Evolutionary conservation across 1,140 invertebrate species (phyloP).

Genomic region (Drosophila mojavensis): DNA sequence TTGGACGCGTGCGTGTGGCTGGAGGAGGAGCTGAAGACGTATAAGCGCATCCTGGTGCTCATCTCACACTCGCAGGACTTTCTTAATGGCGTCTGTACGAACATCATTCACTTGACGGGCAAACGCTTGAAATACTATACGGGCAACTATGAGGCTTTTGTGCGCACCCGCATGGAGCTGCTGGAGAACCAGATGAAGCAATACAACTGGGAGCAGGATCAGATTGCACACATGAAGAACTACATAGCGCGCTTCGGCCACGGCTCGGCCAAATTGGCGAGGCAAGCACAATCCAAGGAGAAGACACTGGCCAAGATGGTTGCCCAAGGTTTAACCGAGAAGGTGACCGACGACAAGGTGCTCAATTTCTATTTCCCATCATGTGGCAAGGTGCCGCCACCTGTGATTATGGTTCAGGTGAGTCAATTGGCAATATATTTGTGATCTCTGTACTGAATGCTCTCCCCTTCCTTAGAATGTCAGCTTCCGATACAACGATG

Average conservation of each 20-base stretch:
- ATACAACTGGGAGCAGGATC: slow-evolving; percentile 99
- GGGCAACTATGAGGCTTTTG: slow-evolving; percentile 98
- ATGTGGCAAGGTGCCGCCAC: slow-evolving; percentile 98
- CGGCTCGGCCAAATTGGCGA: slow-evolving; percentile 98
- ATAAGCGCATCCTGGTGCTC: slow-evolving; percentile 98
- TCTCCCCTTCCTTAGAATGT: slow-evolving; percentile 88
- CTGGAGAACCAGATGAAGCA: slow-evolving; percentile 99
- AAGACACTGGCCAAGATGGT: slow-evolving; percentile 99
- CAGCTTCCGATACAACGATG: slow-evolving; percentile 96
- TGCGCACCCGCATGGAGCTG: slow-evolving; percentile 95
- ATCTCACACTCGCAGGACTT: slow-evolving; percentile 99
- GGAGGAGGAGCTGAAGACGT: slow-evolving; percentile 97
- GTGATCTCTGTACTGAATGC: neutral
- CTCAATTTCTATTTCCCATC: slow-evolving; percentile 98
- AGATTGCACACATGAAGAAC: slow-evolving; percentile 99
- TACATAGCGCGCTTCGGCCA: slow-evolving; percentile 99
- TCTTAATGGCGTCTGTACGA: slow-evolving; percentile 99
- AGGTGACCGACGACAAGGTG: slow-evolving; percentile 94
- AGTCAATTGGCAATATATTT: slow-evolving; percentile 9
- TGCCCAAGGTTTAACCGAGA: slow-evolving; percentile 97
- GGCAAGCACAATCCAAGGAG: slow-evolving; percentile 99
- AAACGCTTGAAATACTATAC: slow-evolving; percentile 97
- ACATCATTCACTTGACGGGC: slow-evolving; percentile 98
- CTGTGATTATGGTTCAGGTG: slow-evolving; percentile 98
- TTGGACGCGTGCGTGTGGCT: slow-evolving; percentile 99